Evolutionary conservation across 1,140 invertebrate species (phyloP).

Genomic region (Agraylea sexmaculata): DNA sequence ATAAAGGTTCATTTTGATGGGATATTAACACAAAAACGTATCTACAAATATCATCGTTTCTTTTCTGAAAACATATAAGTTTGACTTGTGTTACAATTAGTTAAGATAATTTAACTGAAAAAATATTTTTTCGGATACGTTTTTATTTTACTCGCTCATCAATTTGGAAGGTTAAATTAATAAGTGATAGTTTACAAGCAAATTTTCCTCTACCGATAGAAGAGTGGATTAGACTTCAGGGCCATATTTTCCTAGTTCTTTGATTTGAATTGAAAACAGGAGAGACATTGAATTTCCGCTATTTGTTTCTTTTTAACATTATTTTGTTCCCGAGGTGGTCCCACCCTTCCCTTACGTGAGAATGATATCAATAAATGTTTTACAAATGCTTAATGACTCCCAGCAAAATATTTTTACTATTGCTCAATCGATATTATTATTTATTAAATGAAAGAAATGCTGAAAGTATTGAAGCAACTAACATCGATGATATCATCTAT

Average conservation of each 20-base stretch:
- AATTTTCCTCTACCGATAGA: conserved; percentile 1
- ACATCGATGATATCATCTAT: conserved; percentile 10
- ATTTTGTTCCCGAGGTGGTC: conserved; percentile 19
- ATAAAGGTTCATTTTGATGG: too few relatives aligned
- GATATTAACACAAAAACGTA: too few relatives aligned
- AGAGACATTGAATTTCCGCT: conserved; percentile 8
- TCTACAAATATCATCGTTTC: too few relatives aligned
- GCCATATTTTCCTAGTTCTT: conserved; percentile 4
- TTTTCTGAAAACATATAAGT: too few relatives aligned
- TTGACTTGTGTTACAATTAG: too few relatives aligned
- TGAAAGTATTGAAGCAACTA: background rate
- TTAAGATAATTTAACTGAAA: too few relatives aligned
- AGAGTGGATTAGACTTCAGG: conserved; percentile 1
- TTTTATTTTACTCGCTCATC: conserved; percentile 2
- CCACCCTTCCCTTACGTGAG: conserved; percentile 17
- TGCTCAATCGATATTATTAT: background rate
- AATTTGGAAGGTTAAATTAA: background rate
- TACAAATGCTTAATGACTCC: background rate
- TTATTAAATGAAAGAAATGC: background rate
- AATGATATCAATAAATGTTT: conserved; percentile 10
- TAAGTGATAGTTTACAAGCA: background rate
- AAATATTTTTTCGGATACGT: background rate
- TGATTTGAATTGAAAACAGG: conserved; percentile 5
- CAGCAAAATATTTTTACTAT: background rate
- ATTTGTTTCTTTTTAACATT: conserved; percentile 12